Conservation (phyloP, 2,113 vertebrate genomes). For the Phalacrocorax brasilianus region DNA sequence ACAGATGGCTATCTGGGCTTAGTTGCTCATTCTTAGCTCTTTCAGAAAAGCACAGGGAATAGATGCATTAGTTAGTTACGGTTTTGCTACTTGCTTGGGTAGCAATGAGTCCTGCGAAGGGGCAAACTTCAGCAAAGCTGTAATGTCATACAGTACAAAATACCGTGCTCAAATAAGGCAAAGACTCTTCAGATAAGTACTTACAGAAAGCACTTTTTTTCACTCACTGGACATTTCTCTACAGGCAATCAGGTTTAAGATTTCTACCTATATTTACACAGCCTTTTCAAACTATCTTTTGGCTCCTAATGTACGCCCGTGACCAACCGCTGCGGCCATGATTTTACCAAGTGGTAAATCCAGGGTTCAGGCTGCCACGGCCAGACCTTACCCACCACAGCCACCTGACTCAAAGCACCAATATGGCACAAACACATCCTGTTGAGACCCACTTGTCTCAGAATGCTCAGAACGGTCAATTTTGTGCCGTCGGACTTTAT, state of each 20-base stretch:
- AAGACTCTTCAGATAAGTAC: not conserved
- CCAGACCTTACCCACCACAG: not conserved
- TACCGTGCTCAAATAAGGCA: not conserved
- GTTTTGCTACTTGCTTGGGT: not conserved
- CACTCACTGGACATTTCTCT: not conserved
- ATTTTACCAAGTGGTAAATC: not conserved
- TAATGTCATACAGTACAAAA: not conserved
- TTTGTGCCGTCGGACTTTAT: not conserved
- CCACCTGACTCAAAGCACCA: not conserved
- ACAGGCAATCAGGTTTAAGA: not conserved
- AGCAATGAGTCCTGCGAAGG: not conserved
- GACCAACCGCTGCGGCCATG: not conserved
- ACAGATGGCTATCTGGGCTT: not conserved
- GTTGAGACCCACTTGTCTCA: not conserved
- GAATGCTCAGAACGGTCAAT: not conserved
- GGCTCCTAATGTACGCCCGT: not conserved
- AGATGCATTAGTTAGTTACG: not conserved
- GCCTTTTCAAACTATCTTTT: not conserved
- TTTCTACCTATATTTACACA: not conserved
- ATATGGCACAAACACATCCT: not conserved
- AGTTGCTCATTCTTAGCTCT: not conserved
- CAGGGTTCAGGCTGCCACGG: not conserved
- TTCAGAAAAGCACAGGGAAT: not conserved
- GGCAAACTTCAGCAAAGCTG: not conserved
- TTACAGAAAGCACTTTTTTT: not conserved